Base-by-base conservation (phyloP, 2,113 vertebrate genomes). In the Rattus rattus region DNA sequence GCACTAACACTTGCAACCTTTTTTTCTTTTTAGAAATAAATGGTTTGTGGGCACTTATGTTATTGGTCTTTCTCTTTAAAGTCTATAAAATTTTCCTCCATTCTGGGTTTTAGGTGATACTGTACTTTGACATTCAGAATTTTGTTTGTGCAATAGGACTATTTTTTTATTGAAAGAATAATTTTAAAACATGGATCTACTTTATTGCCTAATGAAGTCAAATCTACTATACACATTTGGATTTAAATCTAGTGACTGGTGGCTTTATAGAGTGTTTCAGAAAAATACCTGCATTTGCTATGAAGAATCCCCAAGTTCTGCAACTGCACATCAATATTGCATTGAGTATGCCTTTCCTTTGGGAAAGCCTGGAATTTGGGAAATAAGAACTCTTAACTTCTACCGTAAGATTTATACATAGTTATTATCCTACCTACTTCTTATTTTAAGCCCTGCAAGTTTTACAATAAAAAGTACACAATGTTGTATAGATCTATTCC, bases 81-180 rank as follows among this genome's bases (percentile, higher is more conserved):
- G 59, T 76, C 16, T 47, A n/a, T 72, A 30, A 20, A 75, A 13
- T 69, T 83, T 73, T 77, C 43, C 47, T 92, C 43, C 16, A 83
- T 81, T 69, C 65, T 24, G 83, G 1, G 4, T 90, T 97, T 90
- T 19, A 87, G 5, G 9, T 3, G 0, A 49, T 69, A 61, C 5
- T 86, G 24, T 77, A 33, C 43, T 95, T 95, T 96, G 16, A 67
- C 54, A 75, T 6, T 39, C 1, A 84, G 28, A 63, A 77, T 85
- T 85, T 96, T 97, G 19, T 61, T 94, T 17, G 30, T 77, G 49
- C 24, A 79, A 52, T 16, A 54, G 52, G 30, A 61, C 12, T 93
- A 87, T 87, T 93, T 85, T 96, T 70, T 77, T 65, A 80, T n/a
- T 80, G 11, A 86, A 90, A 22, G 91, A 61, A 79, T 79, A 63